A percentile compares a stretch with the other conserved stretches of the same genome.
These are phyloP conservation scores for Meriones unguiculatus DNA, from an alignment of 2,113 vertebrate species.

Conservation along the genomic window DNA sequence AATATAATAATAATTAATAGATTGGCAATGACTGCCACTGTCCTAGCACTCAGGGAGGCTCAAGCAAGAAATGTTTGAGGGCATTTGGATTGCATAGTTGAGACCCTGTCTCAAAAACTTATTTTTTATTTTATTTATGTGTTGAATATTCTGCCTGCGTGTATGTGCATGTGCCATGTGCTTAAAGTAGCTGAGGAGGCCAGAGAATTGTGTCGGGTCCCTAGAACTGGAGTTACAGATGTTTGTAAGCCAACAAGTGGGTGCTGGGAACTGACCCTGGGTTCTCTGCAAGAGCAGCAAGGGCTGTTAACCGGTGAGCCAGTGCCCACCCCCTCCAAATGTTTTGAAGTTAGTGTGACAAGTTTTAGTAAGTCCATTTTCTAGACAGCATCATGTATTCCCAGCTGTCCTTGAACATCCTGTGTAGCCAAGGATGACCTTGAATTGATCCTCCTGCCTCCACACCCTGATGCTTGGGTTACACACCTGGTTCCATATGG, in stretches of 20 bases:
- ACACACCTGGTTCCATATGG: neutral
- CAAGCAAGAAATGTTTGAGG: neutral
- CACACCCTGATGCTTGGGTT: neutral
- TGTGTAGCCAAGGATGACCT: neutral
- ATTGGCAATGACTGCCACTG: neutral
- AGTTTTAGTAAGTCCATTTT: neutral
- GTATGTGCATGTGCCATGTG: neutral
- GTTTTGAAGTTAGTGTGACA: neutral
- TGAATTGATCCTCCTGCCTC: neutral
- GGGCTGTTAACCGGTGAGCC: neutral
- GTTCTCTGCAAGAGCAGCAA: neutral
- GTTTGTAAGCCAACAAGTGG: neutral
- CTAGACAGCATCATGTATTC: no score
- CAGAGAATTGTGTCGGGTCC: neutral
- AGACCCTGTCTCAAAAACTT: neutral
- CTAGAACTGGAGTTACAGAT: neutral
- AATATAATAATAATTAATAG: no score
- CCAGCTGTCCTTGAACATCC: neutral
- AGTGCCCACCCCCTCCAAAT: neutral
- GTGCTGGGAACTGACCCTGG: neutral
- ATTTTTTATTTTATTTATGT: neutral
- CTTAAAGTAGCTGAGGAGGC: neutral
- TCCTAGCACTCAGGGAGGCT: neutral
- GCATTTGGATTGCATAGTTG: neutral
- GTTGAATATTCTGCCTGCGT: neutral